phyloP scores from a whole-genome alignment of 2,797 vertebrate genomes.

The Anomalospiza imberbis region DNA sequence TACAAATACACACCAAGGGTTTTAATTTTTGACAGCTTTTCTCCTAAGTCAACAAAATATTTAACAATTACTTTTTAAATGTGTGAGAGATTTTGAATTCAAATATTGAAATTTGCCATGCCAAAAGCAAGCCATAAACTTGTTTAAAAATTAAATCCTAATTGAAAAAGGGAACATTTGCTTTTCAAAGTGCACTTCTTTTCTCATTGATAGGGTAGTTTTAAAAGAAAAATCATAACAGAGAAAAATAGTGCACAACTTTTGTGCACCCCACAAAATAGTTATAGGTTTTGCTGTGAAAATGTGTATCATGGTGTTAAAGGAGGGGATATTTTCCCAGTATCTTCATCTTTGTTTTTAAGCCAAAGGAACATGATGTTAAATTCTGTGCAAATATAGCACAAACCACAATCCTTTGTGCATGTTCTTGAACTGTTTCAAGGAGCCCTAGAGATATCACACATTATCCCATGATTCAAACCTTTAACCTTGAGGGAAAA shows the following conservation, averaged over 20 bases:
- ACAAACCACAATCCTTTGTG: slow-evolving; percentile 57
- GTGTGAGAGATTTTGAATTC: background rate
- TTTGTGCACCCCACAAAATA: background rate
- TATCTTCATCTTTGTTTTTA: slow-evolving; percentile 39
- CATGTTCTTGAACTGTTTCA: slow-evolving; percentile 65
- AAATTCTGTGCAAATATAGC: slow-evolving; percentile 51
- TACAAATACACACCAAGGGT: background rate
- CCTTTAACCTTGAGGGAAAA: slow-evolving; percentile 78
- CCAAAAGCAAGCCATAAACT: background rate
- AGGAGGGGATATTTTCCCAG: background rate
- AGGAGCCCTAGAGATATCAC: slow-evolving; percentile 75
- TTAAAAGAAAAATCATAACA: background rate
- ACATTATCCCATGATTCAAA: slow-evolving; percentile 81
- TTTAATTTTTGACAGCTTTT: background rate
- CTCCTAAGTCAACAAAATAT: background rate
- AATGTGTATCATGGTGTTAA: background rate
- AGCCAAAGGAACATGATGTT: slow-evolving; percentile 55
- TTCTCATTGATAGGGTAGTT: background rate
- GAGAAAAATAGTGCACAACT: background rate
- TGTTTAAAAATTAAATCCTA: background rate
- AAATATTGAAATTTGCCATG: background rate
- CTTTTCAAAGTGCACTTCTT: background rate
- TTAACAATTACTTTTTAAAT: background rate
- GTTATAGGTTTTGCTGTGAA: background rate
- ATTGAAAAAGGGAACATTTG: background rate